These are phyloP conservation scores for Xenops minutus DNA, from an alignment of 2,797 vertebrate genomes.

Conservation along the genomic window DNA sequence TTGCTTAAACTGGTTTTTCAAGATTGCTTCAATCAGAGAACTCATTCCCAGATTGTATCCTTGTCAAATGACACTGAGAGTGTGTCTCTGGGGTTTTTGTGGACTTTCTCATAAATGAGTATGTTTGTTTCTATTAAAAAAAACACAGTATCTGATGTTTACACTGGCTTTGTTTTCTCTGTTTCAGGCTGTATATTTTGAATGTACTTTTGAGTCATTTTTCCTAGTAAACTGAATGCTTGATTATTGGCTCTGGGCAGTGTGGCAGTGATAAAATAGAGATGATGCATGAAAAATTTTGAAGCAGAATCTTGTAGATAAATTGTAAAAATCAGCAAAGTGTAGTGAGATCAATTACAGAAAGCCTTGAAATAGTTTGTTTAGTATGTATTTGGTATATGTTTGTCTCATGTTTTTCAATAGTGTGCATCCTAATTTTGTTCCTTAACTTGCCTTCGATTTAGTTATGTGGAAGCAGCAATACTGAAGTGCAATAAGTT, in stretches of 20 bases:
- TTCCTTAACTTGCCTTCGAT: conserved; percentile 75
- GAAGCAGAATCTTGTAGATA: not conserved
- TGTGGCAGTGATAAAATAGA: not conserved
- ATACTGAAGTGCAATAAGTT: conserved; percentile 96
- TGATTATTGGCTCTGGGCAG: not conserved
- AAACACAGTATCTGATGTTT: not conserved
- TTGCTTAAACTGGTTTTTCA: conserved; percentile 99
- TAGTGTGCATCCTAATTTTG: not conserved
- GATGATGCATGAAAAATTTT: not conserved
- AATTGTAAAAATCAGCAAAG: not conserved
- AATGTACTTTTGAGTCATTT: not conserved
- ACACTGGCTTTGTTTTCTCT: not conserved
- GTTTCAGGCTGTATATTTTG: not conserved
- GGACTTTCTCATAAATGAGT: not conserved
- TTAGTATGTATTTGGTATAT: not conserved
- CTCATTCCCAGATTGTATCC: conserved; percentile 97
- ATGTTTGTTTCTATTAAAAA: not conserved
- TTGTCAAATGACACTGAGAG: conserved; percentile 32
- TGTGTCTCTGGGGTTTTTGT: not conserved
- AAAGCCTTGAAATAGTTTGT: not conserved
- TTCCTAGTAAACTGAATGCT: not conserved
- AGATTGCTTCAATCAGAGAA: conserved; percentile 97
- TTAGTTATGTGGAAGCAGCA: conserved; percentile 93
- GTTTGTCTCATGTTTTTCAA: not conserved
- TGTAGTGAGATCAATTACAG: not conserved